Conservation (phyloP, 1,140 invertebrate genomes). For the Drosophila subpulchrella region DNA sequence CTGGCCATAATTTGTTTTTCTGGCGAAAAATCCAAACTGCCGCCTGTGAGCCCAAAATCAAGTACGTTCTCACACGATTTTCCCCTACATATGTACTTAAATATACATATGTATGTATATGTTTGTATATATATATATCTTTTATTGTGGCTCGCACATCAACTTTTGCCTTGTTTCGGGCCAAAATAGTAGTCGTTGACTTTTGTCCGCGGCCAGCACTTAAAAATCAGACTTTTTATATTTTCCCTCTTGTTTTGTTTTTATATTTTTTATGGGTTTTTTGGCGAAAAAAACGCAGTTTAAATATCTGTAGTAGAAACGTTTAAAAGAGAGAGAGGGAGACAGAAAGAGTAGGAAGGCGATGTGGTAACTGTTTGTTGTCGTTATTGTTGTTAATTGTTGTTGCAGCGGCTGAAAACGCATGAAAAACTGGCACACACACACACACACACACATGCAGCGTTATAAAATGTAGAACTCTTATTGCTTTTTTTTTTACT, state of each 20-base stretch:
- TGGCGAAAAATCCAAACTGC: constrained; percentile 40
- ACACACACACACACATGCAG: constrained; percentile 21
- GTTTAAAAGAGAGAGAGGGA: constrained; percentile 6
- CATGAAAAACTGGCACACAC: constrained; percentile 79
- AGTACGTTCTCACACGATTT: constrained; percentile 77
- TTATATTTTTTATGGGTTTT: constrained; percentile 72
- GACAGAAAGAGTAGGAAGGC: background rate
- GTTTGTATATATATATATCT: constrained; percentile 22
- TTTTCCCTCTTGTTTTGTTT: constrained; percentile 15
- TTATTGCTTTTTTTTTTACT: constrained; percentile 22
- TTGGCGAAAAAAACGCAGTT: constrained; percentile 81
- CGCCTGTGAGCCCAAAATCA: constrained; percentile 67
- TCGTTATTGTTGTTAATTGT: constrained; percentile 49
- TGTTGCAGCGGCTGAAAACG: constrained; percentile 68
- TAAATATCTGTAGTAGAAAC: constrained; percentile 62
- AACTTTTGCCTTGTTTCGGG: constrained; percentile 34
- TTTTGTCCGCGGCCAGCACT: constrained; percentile 64
- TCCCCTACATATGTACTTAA: constrained; percentile 8
- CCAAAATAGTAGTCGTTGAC: constrained; percentile 70
- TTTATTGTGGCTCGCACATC: constrained; percentile 60
- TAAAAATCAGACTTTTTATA: constrained; percentile 42
- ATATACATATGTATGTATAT: background rate
- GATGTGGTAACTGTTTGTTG: constrained; percentile 70
- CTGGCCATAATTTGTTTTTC: constrained; percentile 47
- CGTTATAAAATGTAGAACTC: constrained; percentile 64